Evolutionary conservation across 2,888 invertebrate species (phyloP).

Genomic region (Pyrgus malvae): DNA sequence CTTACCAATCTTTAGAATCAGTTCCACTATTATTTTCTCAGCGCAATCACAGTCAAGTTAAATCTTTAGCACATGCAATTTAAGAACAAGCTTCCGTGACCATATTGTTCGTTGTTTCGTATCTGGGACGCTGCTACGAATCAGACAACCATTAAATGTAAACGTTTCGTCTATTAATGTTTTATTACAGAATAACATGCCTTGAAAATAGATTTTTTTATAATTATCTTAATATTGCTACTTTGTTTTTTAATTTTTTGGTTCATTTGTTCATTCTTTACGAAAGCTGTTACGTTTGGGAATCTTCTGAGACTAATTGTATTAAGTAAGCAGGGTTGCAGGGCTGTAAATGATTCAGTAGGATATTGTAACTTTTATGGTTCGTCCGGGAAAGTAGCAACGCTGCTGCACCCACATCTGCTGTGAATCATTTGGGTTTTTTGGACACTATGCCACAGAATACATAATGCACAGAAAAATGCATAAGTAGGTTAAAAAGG

Average conservation of each 20-base stretch:
- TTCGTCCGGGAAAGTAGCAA: no score
- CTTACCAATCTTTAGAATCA: not conserved
- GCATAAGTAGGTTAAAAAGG: no score
- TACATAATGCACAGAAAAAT: no score
- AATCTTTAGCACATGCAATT: not conserved
- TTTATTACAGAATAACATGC: not conserved
- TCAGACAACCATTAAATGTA: not conserved
- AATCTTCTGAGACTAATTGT: not conserved
- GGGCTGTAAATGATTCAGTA: no score
- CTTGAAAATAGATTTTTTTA: not conserved
- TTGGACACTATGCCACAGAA: no score
- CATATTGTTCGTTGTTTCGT: not conserved
- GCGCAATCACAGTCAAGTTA: not conserved
- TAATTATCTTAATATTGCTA: not conserved
- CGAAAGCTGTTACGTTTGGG: not conserved
- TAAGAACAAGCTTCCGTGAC: not conserved
- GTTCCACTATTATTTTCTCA: not conserved
- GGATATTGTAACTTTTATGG: no score
- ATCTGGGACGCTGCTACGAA: slow-evolving; percentile 1
- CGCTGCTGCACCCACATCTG: no score
- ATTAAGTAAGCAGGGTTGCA: not conserved
- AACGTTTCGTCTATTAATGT: not conserved
- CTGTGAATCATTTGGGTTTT: no score
- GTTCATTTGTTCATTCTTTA: not conserved
- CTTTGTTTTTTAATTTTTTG: not conserved